Evolutionary conservation across 2,888 invertebrate genomes (phyloP).

Genomic region (Odontocerum albicorne): DNA sequence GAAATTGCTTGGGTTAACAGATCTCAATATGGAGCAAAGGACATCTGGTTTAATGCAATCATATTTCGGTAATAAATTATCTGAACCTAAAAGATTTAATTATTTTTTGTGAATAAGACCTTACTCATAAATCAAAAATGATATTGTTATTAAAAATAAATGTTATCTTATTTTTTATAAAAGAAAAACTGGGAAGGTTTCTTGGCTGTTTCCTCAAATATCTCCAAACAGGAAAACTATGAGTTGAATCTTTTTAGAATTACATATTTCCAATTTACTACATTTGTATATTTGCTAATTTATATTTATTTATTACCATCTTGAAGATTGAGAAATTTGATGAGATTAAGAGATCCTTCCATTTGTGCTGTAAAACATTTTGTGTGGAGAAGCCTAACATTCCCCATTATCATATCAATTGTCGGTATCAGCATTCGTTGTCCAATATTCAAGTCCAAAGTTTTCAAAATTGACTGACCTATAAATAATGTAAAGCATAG

Average conservation of each 20-base stretch:
- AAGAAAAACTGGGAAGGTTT: too few relatives aligned
- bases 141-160: too few relatives aligned
- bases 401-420: conserved; percentile 52
- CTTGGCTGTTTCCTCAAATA: too few relatives aligned
- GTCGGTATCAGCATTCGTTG: conserved; percentile 59
- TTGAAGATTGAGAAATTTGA: conserved; percentile 40
- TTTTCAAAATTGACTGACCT: conserved; percentile 64
- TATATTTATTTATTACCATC: conserved; percentile 22
- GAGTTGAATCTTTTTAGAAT: too few relatives aligned
- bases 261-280: too few relatives aligned
- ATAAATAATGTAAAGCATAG: conserved; percentile 38
- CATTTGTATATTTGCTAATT: too few relatives aligned
- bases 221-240: too few relatives aligned
- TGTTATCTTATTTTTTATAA: too few relatives aligned
- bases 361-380: conserved; percentile 50
- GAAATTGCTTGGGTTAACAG: conserved; percentile 48
- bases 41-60: conserved; percentile 50
- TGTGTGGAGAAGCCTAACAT: conserved; percentile 49
- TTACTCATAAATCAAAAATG: too few relatives aligned
- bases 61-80: conserved; percentile 49
- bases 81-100: conserved; percentile 44
- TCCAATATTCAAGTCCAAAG: conserved; percentile 65
- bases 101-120: too few relatives aligned
- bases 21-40: conserved; percentile 46
- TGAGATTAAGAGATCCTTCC: conserved; percentile 49